phyloP scores from a whole-genome alignment of 2,888 invertebrate species.

The Choreutis nemorana region DNA sequence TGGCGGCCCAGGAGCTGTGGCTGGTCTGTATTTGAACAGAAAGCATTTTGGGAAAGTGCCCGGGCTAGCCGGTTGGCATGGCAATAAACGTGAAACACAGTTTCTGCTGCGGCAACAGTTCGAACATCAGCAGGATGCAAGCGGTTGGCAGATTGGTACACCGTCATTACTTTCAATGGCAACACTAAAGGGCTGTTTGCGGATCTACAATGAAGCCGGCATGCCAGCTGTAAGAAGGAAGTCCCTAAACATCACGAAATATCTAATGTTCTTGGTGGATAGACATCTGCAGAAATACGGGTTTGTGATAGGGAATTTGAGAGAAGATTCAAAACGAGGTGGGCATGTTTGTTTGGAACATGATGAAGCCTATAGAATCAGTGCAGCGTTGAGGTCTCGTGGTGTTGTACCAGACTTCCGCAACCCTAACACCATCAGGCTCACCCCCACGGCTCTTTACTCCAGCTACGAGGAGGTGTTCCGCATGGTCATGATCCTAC shows the following conservation, averaged over 20 bases:
- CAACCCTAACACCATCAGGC: conserved; percentile 39
- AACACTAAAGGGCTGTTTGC: conserved; percentile 37
- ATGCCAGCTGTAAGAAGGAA: conserved; percentile 36
- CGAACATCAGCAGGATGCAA: conserved; percentile 38
- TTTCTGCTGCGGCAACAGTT: conserved; percentile 38
- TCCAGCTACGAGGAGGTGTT: conserved; percentile 43
- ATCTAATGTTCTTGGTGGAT: conserved; percentile 43
- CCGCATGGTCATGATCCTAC: conserved; percentile 29
- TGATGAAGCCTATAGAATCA: conserved; percentile 39
- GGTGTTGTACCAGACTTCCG: conserved; percentile 39
- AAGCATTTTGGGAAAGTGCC: conserved; percentile 36
- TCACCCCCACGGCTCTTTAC: conserved; percentile 40
- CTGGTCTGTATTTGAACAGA: conserved; percentile 39
- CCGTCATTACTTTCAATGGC: conserved; percentile 41
- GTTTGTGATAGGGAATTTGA: conserved; percentile 34
- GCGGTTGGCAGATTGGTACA: conserved; percentile 44
- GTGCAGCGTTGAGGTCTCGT: conserved; percentile 30
- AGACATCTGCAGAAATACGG: conserved; percentile 26
- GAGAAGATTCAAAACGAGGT: conserved; percentile 33
- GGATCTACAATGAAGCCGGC: conserved; percentile 35
- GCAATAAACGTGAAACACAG: conserved; percentile 36
- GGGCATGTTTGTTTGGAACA: conserved; percentile 46
- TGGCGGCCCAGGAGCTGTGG: conserved; percentile 42
- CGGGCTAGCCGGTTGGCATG: conserved; percentile 44
- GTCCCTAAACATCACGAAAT: conserved; percentile 42